Conservation (phyloP, 2,113 vertebrate species). For the Ochotona curzoniae region DNA sequence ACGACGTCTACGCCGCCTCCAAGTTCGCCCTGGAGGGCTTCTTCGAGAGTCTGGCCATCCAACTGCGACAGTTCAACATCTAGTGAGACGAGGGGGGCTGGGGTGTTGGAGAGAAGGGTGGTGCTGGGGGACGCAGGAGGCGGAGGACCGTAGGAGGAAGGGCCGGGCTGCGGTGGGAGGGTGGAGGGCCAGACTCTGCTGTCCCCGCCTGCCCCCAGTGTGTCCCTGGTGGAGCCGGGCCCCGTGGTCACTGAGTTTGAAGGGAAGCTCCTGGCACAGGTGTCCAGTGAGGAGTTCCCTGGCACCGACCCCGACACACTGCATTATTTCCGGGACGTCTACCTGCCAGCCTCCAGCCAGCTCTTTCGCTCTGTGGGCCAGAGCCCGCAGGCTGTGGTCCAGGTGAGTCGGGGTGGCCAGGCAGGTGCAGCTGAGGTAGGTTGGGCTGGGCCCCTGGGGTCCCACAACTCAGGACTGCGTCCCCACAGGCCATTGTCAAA, state of each 20-base stretch:
- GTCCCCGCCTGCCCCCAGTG: conserved; percentile 82
- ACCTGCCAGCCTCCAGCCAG: conserved; percentile 87
- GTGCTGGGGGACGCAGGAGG: background rate
- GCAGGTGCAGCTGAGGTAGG: fast-evolving
- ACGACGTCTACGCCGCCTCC: conserved; percentile 95
- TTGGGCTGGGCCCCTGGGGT: fast-evolving
- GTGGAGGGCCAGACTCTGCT: background rate
- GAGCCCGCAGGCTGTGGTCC: conserved; percentile 86
- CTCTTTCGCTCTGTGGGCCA: conserved; percentile 88
- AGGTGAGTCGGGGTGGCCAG: conserved; percentile 79
- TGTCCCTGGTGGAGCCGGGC: conserved; percentile 90
- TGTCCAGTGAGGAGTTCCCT: conserved; percentile 82
- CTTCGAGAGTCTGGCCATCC: conserved; percentile 95
- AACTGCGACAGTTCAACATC: conserved; percentile 94
- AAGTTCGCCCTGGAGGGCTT: conserved; percentile 98
- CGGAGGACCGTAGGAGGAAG: background rate
- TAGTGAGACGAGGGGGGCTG: conserved; percentile 84
- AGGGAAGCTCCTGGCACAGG: conserved; percentile 88
- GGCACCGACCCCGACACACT: conserved; percentile 86
- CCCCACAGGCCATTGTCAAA: conserved; percentile 84
- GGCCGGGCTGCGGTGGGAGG: no score
- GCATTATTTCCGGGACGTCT: conserved; percentile 88
- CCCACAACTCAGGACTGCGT: background rate
- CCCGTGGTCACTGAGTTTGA: conserved; percentile 90
- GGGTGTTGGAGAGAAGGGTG: background rate